Conservation (phyloP, 2,888 invertebrate species). For the Pristionchus mayeri region DNA sequence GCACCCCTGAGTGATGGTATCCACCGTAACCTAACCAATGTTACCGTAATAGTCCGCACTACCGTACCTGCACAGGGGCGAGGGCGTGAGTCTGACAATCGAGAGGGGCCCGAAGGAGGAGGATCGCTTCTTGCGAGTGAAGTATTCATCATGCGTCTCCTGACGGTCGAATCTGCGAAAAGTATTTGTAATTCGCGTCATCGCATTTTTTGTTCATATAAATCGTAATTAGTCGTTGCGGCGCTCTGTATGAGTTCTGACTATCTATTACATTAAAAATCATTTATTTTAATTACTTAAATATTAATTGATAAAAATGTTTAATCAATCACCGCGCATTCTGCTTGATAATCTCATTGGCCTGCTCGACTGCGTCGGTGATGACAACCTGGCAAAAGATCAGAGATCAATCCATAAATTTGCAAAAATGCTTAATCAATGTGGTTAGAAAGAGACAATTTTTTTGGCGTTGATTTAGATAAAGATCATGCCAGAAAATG, state of each 20-base stretch:
- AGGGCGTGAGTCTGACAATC: constrained; percentile 67
- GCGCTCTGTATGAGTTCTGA: too few species aligned
- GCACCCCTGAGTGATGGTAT: too few species aligned
- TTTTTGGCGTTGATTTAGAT: too few species aligned
- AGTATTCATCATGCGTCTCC: constrained; percentile 50
- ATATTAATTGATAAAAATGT: background rate
- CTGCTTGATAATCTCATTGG: constrained; percentile 47
- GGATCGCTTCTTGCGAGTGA: constrained; percentile 59
- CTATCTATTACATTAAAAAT: too few species aligned
- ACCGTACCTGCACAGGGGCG: constrained; percentile 55
- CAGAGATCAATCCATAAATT: background rate
- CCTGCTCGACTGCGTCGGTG: constrained; percentile 42
- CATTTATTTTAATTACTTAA: background rate
- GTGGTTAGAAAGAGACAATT: background rate
- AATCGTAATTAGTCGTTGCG: too few species aligned
- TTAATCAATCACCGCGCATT: constrained; percentile 2
- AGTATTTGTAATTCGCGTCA: too few species aligned
- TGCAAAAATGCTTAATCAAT: background rate
- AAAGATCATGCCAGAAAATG: too few species aligned
- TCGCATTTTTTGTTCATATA: too few species aligned
- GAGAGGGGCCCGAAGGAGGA: constrained; percentile 68
- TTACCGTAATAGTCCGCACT: too few species aligned
- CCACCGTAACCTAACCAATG: too few species aligned
- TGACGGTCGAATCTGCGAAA: constrained; percentile 36
- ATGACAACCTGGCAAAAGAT: constrained; percentile 29